phyloP scores from a whole-genome alignment of 2,113 vertebrate genomes.

The Ageneiosus marmoratus region DNA sequence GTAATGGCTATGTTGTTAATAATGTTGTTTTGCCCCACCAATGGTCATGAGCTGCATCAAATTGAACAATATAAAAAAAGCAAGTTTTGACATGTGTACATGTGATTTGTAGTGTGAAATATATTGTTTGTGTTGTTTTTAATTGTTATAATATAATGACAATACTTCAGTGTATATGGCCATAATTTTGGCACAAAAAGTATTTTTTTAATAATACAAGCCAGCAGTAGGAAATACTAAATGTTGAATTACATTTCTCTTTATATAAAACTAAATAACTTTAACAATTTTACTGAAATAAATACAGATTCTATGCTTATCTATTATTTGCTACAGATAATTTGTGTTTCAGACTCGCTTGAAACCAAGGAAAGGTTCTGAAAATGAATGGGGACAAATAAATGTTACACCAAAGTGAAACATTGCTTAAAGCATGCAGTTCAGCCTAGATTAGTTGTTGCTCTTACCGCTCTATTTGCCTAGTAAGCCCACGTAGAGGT shows the following conservation, averaged over 20 bases:
- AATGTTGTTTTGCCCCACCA: neutral
- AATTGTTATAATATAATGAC: neutral
- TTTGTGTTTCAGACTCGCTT: neutral
- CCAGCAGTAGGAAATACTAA: neutral
- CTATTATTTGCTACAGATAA: neutral
- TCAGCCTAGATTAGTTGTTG: conserved; percentile 36
- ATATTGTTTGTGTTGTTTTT: neutral
- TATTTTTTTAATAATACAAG: neutral
- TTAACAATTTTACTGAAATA: neutral
- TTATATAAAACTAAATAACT: neutral
- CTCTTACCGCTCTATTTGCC: conserved; percentile 44
- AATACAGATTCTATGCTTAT: neutral
- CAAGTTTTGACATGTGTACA: neutral
- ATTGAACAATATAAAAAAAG: neutral
- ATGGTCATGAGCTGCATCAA: neutral
- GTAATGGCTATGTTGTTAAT: neutral
- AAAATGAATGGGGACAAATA: conserved; percentile 1
- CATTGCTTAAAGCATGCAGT: conserved; percentile 23
- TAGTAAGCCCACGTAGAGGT: conserved; percentile 42
- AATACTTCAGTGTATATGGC: neutral
- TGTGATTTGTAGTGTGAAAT: neutral
- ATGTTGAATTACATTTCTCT: neutral
- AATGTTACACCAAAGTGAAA: conserved; percentile 15
- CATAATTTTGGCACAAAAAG: neutral
- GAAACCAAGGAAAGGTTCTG: neutral